Evolutionary conservation across 2,888 invertebrate genomes (phyloP).

Genomic region (Hirtodrosophila histrioides): DNA sequence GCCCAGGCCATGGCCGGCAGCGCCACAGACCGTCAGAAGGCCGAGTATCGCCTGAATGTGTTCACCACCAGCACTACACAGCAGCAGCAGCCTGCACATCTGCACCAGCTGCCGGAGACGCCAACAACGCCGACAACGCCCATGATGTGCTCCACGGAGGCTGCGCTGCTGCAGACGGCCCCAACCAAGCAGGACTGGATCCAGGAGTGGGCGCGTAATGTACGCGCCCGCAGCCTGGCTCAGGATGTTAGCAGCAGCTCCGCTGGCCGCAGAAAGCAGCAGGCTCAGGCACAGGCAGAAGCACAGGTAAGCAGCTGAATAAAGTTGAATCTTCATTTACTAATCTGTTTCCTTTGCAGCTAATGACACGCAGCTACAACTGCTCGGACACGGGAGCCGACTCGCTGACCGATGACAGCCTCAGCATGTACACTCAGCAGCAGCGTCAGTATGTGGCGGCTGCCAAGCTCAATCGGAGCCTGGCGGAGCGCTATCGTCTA

Average conservation of each 20-base stretch:
- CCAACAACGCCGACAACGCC: slow-evolving; percentile 64
- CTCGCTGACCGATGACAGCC: slow-evolving; percentile 81
- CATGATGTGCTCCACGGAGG: slow-evolving; percentile 62
- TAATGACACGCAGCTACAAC: slow-evolving; percentile 84
- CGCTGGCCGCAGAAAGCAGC: slow-evolving; percentile 62
- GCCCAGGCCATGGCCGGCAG: slow-evolving; percentile 71
- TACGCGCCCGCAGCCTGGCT: slow-evolving; percentile 84
- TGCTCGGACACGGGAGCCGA: slow-evolving; percentile 79
- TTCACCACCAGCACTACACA: slow-evolving; percentile 79
- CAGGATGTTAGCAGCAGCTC: slow-evolving; percentile 65
- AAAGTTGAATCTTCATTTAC: not conserved
- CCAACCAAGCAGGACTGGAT: slow-evolving; percentile 86
- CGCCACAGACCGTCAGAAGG: slow-evolving; percentile 84
- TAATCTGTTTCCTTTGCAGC: slow-evolving; percentile 40
- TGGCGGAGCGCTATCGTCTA: slow-evolving; percentile 82
- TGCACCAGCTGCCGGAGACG: slow-evolving; percentile 74
- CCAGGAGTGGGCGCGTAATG: slow-evolving; percentile 88
- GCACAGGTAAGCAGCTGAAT: slow-evolving; percentile 54
- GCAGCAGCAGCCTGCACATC: slow-evolving; percentile 50
- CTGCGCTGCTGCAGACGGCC: slow-evolving; percentile 81
- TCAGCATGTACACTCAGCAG: slow-evolving; percentile 66
- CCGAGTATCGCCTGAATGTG: slow-evolving; percentile 83
- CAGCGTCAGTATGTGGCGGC: slow-evolving; percentile 64
- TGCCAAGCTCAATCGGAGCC: slow-evolving; percentile 72
- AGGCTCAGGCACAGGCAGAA: slow-evolving; percentile 56